Base-by-base conservation (phyloP, 2,113 vertebrate genomes). In the Nothoprocta perdicaria region DNA sequence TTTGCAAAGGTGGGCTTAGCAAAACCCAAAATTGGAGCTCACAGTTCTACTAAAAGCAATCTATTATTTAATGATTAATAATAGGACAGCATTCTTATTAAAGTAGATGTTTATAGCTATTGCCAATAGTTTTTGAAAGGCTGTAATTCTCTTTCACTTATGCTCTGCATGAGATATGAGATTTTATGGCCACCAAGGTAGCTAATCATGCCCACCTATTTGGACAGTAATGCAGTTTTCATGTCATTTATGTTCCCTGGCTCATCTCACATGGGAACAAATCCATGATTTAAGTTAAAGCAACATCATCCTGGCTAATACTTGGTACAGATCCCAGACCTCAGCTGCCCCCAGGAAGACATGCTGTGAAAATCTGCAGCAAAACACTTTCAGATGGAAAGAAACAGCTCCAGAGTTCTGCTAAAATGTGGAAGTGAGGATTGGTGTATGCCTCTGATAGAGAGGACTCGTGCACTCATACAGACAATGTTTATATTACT, bases 51-150 rank as follows among this genome's bases (percentile, higher is more conserved):
- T 58, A 80, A 86, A 79, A 73, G 8, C 69, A 38, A 41, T 62
- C 55, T 58, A 41, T 58, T 80, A 58, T 46, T 88, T 68, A 22
- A 31, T 52, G n/a, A 13, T 90, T 92, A 72, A 52, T 80, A 76
- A 53, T 23, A 73, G 58, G 58, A 80, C 12, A 31, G 24, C 5
- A 11, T 31, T 77, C 73, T 72, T 67, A 73, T 67, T 77, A 52
- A 84, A 63, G 16, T 75, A 69, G 22, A 31, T 43, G 7, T 68
- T 83, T 66, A 38, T 9, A 80, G 40, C n/a, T 67, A 57, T 60
- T 87, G 33, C 35, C 78, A 86, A 43, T 21, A 19, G 14, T 52
- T 68, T 87, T 78, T 83, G 52, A 81, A 89, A 75, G 33, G 41
- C 33, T 85, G 12, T 69, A 86, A 75, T 75, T 90, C 68, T 82